phyloP scores from a whole-genome alignment of 2,797 vertebrate species.

The Myotis myotis region DNA sequence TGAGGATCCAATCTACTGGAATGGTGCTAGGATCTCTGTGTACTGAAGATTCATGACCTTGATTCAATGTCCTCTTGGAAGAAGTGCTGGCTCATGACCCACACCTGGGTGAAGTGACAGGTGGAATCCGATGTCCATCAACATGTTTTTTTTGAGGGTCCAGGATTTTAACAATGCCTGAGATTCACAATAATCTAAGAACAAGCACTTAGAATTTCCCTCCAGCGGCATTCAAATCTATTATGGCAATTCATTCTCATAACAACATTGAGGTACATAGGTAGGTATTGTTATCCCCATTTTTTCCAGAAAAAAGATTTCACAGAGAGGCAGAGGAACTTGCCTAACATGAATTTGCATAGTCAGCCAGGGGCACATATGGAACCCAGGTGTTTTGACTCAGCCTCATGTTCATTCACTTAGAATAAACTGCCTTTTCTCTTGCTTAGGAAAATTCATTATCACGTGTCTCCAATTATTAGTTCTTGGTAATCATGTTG shows the following conservation, averaged over 20 bases:
- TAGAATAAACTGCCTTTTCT: not conserved
- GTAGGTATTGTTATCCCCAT: not conserved
- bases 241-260: not conserved
- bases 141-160: not conserved
- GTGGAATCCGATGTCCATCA: not conserved
- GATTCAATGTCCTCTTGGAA: slow-evolving; percentile 69
- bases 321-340: slow-evolving; percentile 5
- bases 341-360: not conserved
- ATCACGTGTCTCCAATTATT: not conserved
- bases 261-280: not conserved
- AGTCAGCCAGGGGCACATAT: not conserved
- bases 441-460: not conserved
- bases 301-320: slow-evolving; percentile 23
- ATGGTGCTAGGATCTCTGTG: slow-evolving; percentile 18
- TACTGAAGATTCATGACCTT: slow-evolving; percentile 70
- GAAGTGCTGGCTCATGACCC: slow-evolving; percentile 48
- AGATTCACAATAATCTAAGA: not conserved
- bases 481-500: not conserved
- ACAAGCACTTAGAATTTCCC: not conserved
- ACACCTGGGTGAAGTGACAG: not conserved
- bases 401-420: not conserved
- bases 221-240: not conserved
- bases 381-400: not conserved
- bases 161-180: slow-evolving; percentile 30
- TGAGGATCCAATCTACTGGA: slow-evolving; percentile 43